These are phyloP conservation scores for Dendropsophus ebraccatus DNA, from an alignment of 2,113 vertebrate genomes.

Conservation along the genomic window DNA sequence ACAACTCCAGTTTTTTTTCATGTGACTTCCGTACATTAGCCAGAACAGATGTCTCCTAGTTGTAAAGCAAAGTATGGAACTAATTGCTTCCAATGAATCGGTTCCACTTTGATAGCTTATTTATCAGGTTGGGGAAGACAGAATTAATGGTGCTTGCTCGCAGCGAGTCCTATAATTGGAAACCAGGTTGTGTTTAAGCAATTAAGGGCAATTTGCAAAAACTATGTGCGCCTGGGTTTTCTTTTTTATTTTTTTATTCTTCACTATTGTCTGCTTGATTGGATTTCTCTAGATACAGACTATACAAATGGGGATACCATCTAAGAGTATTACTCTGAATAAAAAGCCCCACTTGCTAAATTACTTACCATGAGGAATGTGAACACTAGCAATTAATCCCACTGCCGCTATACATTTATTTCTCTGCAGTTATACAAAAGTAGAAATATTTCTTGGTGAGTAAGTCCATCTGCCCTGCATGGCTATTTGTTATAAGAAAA, in stretches of 20 bases:
- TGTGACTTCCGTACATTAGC: slow-evolving; percentile 75
- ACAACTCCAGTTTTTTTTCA: neutral
- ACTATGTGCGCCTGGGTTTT: slow-evolving; percentile 60
- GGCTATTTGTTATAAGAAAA: slow-evolving; percentile 82
- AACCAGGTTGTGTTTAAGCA: slow-evolving; percentile 79
- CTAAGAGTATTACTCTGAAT: slow-evolving; percentile 75
- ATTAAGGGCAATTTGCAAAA: slow-evolving; percentile 92
- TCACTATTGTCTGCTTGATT: slow-evolving; percentile 86
- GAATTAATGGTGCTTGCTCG: slow-evolving; percentile 81
- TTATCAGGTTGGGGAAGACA: slow-evolving; percentile 84
- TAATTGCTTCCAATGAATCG: slow-evolving; percentile 84
- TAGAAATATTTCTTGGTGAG: slow-evolving; percentile 76
- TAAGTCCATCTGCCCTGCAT: slow-evolving; percentile 66
- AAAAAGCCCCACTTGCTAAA: slow-evolving; percentile 75
- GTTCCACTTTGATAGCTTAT: slow-evolving; percentile 83
- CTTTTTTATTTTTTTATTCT: slow-evolving; percentile 70
- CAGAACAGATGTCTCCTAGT: slow-evolving; percentile 68
- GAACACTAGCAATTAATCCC: slow-evolving; percentile 75
- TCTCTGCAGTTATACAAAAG: slow-evolving; percentile 68
- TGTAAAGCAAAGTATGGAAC: slow-evolving; percentile 73
- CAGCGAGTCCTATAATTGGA: slow-evolving; percentile 84
- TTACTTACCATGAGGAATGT: slow-evolving; percentile 79
- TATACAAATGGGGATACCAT: slow-evolving; percentile 87
- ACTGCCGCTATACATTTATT: slow-evolving; percentile 72
- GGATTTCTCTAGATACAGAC: slow-evolving; percentile 83